Evolutionary conservation across 2,113 vertebrate species (phyloP).

Genomic region (Caracal caracal): DNA sequence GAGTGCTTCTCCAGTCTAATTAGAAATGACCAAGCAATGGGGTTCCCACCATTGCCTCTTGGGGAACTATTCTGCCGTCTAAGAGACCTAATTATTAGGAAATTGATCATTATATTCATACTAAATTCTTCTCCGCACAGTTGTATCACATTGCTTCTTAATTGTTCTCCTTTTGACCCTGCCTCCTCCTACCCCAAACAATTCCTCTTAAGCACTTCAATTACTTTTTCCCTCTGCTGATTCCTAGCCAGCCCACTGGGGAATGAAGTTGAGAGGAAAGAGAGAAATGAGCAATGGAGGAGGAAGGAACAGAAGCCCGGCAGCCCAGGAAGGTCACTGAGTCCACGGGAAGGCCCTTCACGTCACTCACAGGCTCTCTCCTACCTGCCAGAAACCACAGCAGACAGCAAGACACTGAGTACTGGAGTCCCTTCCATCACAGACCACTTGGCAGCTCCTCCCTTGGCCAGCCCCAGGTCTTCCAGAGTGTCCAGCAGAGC

Average conservation of each 20-base stretch:
- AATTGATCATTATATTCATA: constrained; percentile 83
- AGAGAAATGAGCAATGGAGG: constrained; percentile 38
- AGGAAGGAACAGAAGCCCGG: background rate
- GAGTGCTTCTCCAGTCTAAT: constrained; percentile 87
- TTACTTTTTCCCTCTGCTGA: constrained; percentile 75
- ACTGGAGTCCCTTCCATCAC: background rate
- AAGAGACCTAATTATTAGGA: constrained; percentile 83
- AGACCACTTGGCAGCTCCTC: background rate
- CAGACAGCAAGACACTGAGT: background rate
- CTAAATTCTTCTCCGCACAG: constrained; percentile 78
- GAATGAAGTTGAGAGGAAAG: constrained; percentile 63
- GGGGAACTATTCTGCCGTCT: constrained; percentile 83
- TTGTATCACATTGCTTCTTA: constrained; percentile 79
- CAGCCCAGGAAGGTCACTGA: background rate
- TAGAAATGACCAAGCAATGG: constrained; percentile 89
- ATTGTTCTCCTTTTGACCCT: constrained; percentile 80
- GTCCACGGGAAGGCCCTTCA: background rate
- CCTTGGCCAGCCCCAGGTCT: background rate
- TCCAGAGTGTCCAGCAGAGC: background rate
- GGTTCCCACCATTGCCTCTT: constrained; percentile 84
- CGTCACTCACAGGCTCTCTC: background rate
- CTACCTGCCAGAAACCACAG: background rate
- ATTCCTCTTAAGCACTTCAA: constrained; percentile 66
- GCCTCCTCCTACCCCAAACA: constrained; percentile 73
- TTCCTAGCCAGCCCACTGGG: constrained; percentile 61